phyloP scores from a whole-genome alignment of 2,113 vertebrate genomes.

The Misgurnus mizolepis region DNA sequence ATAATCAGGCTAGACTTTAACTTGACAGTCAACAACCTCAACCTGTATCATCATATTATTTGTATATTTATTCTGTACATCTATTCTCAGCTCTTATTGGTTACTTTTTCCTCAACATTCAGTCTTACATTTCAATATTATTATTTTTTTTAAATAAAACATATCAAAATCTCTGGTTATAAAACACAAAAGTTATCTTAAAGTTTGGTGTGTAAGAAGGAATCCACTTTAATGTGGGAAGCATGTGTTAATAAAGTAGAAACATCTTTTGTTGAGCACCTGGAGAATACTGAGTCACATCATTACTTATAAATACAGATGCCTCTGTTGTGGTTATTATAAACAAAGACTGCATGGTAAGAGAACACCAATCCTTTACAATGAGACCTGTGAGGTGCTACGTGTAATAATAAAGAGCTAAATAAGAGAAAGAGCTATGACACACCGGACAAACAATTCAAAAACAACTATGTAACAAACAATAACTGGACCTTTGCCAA shows the following conservation, averaged over 20 bases:
- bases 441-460: neutral
- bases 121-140: too few species aligned
- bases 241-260: constrained; percentile 17
- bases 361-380: neutral
- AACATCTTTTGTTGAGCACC: constrained; percentile 19
- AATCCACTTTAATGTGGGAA: constrained; percentile 9
- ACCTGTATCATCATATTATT: too few species aligned
- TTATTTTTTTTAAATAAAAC: too few species aligned
- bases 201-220: neutral
- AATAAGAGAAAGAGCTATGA: neutral
- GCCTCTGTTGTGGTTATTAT: constrained; percentile 18
- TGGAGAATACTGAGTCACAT: constrained; percentile 20
- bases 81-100: too few species aligned
- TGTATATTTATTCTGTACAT: too few species aligned
- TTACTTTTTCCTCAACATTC: too few species aligned
- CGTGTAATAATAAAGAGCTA: neutral
- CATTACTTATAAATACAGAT: constrained; percentile 24
- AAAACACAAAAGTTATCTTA: too few species aligned
- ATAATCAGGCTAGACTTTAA: too few species aligned
- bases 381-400: neutral
- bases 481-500: too few species aligned
- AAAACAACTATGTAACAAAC: too few species aligned
- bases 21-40: too few species aligned
- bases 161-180: too few species aligned
- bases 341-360: neutral